Evolutionary conservation across 2,888 invertebrate genomes (phyloP), one percentile per base, ranked within the genome.

Genomic region (Rhimphoctona megacephalus): DNA sequence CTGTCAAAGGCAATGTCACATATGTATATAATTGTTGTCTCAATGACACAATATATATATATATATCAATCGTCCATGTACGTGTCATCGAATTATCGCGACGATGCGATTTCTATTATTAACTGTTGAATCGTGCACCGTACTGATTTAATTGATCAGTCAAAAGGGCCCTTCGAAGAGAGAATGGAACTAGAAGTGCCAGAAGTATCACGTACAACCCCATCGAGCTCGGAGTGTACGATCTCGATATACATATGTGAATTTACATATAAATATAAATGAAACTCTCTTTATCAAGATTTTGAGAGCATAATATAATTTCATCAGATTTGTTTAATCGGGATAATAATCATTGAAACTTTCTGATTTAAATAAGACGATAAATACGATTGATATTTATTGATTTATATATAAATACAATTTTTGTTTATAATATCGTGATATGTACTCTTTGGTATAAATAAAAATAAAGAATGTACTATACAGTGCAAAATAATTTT

Each of bases 111-210:
- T 81, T 72, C 81, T 78, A 69, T 81, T 73, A 69, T 83, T 83
- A 80, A 54, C 52, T 30, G 54, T 25, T 43, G 54, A 81, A 83
- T 80, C 83, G 72, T 39, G 54, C 76, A 30, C 39, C 83, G 81
- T 81, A 72, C 49, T 33, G 77, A 83, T 83, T 83, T 86, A 83
- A 86, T 86, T 86, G 86, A 81, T 83, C 81, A 52, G 30, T 78
- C 61, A 54, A 64, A 74, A 86, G 83, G 64, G 73, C 73, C 61
- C 81, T 83, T 81, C 69, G 73, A 73, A 30, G 33, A 33, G 43
- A 73, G 57, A 83, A 78, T 57, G 72, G 69, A 81, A 81, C 67
- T 69, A 83, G 78, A 81, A 86, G 86, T 81, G 83, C 67, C 76
- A 80, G 66, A 76, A 46, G 80, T 73, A 81, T 86, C 81, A 57